Percentiles rank a stretch among this genome's conserved stretches.
These are phyloP conservation scores for Margaritifera margaritifera DNA, from an alignment of 2,888 invertebrate species.

Conservation along the genomic window DNA sequence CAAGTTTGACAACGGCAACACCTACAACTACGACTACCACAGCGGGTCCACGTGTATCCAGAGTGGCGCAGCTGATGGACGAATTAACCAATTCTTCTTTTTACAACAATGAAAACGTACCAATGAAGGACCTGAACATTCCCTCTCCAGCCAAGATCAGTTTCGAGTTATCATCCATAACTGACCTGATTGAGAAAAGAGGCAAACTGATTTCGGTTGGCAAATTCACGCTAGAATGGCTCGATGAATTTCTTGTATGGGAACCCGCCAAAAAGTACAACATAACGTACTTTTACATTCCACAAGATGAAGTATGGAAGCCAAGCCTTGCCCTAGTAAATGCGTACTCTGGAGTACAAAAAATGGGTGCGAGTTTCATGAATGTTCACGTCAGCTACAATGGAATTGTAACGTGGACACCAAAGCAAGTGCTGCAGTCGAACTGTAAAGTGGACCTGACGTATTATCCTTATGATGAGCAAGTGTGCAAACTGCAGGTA, in stretches of 20 bases:
- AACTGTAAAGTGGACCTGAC: slow-evolving; percentile 28
- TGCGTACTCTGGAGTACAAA: slow-evolving; percentile 13
- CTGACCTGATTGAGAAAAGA: slow-evolving; percentile 28
- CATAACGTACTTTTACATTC: slow-evolving; percentile 17
- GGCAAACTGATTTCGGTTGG: slow-evolving; percentile 4
- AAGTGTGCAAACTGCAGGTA: slow-evolving; percentile 29
- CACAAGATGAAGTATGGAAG: slow-evolving; percentile 33
- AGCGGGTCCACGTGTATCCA: slow-evolving; percentile 20
- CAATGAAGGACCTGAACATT: slow-evolving; percentile 12
- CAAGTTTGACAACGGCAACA: slow-evolving; percentile 1
- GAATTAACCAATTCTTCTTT: too few relatives aligned
- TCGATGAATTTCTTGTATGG: slow-evolving; percentile 23
- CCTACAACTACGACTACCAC: slow-evolving; percentile 22
- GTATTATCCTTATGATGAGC: slow-evolving; percentile 30
- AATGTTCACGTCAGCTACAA: slow-evolving; percentile 22
- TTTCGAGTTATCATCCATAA: slow-evolving; percentile 26
- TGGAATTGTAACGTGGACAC: slow-evolving; percentile 27
- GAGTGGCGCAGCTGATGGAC: slow-evolving; percentile 5
- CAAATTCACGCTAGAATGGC: slow-evolving; percentile 28
- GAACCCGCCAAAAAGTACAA: slow-evolving; percentile 22
- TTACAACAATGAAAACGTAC: slow-evolving; percentile 24
- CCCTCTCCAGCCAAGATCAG: slow-evolving; percentile 18
- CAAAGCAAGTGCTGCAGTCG: slow-evolving; percentile 26
- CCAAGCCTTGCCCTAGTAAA: slow-evolving; percentile 33
- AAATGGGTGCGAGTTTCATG: slow-evolving; percentile 25